Conservation (phyloP, 2,113 vertebrate genomes). For the Gavialis gangeticus region DNA sequence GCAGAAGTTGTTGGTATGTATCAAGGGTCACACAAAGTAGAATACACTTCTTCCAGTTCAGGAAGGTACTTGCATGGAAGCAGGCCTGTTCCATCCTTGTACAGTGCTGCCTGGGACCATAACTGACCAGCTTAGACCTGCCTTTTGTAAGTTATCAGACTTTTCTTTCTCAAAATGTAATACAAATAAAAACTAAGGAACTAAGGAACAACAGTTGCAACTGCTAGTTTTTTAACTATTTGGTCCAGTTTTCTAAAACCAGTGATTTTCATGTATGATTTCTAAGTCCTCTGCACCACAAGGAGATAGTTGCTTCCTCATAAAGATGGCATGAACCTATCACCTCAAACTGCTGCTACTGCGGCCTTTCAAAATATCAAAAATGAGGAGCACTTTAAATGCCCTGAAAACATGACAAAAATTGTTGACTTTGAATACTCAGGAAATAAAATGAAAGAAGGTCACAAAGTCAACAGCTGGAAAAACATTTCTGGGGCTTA, state of each 20-base stretch:
- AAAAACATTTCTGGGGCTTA: background rate
- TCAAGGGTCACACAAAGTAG: no score
- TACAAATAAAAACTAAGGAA: background rate
- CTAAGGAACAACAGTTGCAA: background rate
- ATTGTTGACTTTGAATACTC: background rate
- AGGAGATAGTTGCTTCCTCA: background rate
- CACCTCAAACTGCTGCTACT: background rate
- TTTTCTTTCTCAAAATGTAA: background rate
- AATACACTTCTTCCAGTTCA: no score
- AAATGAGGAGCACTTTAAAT: background rate
- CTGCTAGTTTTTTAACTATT: background rate
- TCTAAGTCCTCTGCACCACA: background rate
- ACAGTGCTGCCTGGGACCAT: no score
- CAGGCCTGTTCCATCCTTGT: no score
- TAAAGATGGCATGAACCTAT: background rate
- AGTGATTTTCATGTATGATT: slow-evolving; percentile 4
- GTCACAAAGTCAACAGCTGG: background rate
- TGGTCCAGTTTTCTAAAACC: background rate
- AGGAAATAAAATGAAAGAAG: slow-evolving; percentile 2
- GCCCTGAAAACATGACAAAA: slow-evolving; percentile 2
- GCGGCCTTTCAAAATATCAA: background rate
- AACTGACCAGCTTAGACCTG: background rate
- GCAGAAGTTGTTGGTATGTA: no score
- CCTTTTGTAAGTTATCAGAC: background rate
- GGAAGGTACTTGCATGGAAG: no score